These are phyloP conservation scores for Troides helena DNA, from an alignment of 2,888 invertebrate genomes.

Conservation along the genomic window DNA sequence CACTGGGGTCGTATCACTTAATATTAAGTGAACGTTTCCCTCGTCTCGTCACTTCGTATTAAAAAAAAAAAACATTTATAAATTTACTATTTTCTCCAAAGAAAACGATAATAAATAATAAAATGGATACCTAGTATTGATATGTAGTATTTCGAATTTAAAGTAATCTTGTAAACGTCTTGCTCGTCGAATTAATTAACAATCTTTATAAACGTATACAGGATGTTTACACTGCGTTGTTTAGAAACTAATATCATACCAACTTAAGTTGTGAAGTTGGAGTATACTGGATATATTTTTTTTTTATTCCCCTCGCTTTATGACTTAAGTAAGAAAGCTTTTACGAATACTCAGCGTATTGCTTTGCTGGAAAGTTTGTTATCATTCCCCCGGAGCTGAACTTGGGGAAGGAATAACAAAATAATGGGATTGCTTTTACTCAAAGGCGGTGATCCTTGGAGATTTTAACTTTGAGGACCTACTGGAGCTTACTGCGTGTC, in stretches of 20 bases:
- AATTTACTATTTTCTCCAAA: too few relatives aligned
- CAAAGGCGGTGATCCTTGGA: constrained; percentile 10
- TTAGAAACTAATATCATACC: not conserved
- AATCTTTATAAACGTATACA: too few relatives aligned
- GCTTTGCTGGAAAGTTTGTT: constrained; percentile 21
- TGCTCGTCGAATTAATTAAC: too few relatives aligned
- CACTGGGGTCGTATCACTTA: too few relatives aligned
- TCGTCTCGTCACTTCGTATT: too few relatives aligned
- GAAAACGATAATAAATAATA: too few relatives aligned
- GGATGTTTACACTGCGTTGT: not conserved
- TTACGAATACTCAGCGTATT: constrained; percentile 17
- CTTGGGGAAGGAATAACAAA: constrained; percentile 21
- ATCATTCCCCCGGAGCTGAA: constrained; percentile 25
- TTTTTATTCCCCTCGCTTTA: constrained; percentile 1
- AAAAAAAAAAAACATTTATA: too few relatives aligned
- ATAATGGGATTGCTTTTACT: constrained; percentile 21
- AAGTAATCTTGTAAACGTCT: too few relatives aligned
- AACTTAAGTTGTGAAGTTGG: not conserved
- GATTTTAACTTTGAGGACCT: constrained; percentile 8
- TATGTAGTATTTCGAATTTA: too few relatives aligned
- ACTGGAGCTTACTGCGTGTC: not conserved
- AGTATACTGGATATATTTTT: constrained; percentile 5
- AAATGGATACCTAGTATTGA: too few relatives aligned
- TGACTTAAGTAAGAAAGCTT: constrained; percentile 18
- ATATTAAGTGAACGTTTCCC: too few relatives aligned